These are phyloP conservation scores for Bufo gargarizans DNA, from an alignment of 2,113 vertebrate species.

Conservation along the genomic window DNA sequence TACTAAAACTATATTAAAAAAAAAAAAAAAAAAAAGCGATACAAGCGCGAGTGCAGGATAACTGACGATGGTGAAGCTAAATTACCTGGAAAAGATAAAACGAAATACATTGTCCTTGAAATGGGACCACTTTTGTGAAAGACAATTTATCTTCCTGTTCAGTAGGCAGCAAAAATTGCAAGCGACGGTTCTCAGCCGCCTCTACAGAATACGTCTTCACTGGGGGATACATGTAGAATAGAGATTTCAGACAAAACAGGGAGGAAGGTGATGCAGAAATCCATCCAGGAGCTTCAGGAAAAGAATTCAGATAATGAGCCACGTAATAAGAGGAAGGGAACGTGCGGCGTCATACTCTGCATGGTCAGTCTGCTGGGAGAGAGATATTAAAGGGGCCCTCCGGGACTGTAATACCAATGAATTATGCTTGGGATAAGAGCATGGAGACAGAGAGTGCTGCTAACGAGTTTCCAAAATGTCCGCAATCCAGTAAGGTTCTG, in stretches of 20 bases:
- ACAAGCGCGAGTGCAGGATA: not conserved
- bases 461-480: too few relatives aligned
- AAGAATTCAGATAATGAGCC: not conserved
- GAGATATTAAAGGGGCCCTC: not conserved
- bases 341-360: not conserved
- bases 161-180: slow-evolving; percentile 37
- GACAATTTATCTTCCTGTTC: slow-evolving; percentile 46
- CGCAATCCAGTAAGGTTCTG: too few relatives aligned
- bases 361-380: not conserved
- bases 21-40: not conserved
- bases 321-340: not conserved
- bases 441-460: too few relatives aligned
- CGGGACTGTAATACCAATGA: too few relatives aligned
- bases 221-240: not conserved
- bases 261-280: not conserved
- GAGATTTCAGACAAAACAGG: not conserved
- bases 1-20: not conserved
- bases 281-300: not conserved
- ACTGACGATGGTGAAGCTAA: slow-evolving; percentile 25
- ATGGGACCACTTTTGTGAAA: slow-evolving; percentile 13
- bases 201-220: not conserved
- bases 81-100: slow-evolving; percentile 37
- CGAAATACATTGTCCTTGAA: slow-evolving; percentile 48
- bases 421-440: too few relatives aligned
- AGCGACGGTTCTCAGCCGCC: not conserved